Conservation (phyloP, 2,113 vertebrate species). For the Pomatostomus ruficeps region DNA sequence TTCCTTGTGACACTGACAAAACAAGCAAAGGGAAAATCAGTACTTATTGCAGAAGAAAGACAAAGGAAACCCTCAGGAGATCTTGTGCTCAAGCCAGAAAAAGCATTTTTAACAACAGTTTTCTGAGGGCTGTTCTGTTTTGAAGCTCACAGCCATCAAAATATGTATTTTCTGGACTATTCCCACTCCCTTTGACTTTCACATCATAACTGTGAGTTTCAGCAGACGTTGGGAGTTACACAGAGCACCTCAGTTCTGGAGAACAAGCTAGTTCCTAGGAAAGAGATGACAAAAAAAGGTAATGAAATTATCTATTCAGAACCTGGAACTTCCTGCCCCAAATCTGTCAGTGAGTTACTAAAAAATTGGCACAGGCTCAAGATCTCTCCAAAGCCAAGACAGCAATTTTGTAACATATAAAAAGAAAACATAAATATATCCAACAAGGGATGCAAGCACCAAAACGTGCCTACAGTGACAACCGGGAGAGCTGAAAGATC, state of each 20-base stretch:
- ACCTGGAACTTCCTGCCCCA: not conserved
- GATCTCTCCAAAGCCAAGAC: not conserved
- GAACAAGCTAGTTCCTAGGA: not conserved
- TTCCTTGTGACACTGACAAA: not conserved
- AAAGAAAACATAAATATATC: not conserved
- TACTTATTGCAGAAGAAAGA: not conserved
- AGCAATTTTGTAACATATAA: not conserved
- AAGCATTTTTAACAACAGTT: not conserved
- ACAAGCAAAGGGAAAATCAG: not conserved
- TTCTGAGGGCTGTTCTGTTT: not conserved
- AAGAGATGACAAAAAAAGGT: not conserved
- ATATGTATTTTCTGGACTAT: not conserved
- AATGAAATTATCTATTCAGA: not conserved
- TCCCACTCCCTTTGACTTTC: not conserved
- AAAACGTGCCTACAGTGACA: not conserved
- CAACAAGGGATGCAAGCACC: not conserved
- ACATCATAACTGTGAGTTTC: not conserved
- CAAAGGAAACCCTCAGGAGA: not conserved
- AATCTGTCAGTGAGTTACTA: not conserved
- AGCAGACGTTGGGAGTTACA: not conserved
- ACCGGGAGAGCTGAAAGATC: not conserved
- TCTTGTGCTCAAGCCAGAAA: not conserved
- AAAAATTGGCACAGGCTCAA: not conserved
- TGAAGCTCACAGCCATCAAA: not conserved
- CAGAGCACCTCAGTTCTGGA: not conserved